Conservation (phyloP, 2,113 vertebrate genomes). For the Hypanus sabinus region DNA sequence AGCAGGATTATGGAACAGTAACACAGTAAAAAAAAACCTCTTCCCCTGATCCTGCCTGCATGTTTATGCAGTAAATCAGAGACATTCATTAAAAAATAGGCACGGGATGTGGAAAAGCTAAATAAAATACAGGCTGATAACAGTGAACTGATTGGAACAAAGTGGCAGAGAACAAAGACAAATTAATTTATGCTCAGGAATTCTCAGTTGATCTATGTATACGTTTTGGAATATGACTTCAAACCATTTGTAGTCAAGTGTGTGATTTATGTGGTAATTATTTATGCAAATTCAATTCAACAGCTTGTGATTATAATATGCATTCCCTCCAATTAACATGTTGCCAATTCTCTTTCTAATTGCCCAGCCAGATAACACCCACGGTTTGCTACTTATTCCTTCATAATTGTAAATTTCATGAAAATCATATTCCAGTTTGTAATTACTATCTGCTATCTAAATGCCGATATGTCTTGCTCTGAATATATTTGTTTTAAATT, state of each 20-base stretch:
- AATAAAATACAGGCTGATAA: not conserved
- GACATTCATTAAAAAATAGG: not conserved
- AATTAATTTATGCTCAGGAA: slow-evolving; percentile 23
- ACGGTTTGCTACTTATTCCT: not conserved
- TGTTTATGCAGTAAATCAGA: not conserved
- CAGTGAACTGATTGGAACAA: not conserved
- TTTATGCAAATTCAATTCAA: slow-evolving; percentile 33
- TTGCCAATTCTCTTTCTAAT: slow-evolving; percentile 33
- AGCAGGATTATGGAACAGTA: too few species aligned
- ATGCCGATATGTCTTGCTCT: not conserved
- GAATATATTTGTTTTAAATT: slow-evolving; percentile 1
- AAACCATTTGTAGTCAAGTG: slow-evolving; percentile 30
- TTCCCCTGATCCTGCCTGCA: not conserved
- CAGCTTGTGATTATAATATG: slow-evolving; percentile 33
- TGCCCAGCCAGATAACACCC: not conserved
- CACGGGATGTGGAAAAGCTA: not conserved
- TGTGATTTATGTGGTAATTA: slow-evolving; percentile 34
- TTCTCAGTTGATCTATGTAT: slow-evolving; percentile 18
- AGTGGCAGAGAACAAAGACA: not conserved
- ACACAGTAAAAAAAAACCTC: too few species aligned
- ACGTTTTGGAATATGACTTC: not conserved
- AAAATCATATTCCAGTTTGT: slow-evolving; percentile 18
- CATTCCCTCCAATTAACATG: slow-evolving; percentile 19
- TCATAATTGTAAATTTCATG: slow-evolving; percentile 3
- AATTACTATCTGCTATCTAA: not conserved